These are phyloP conservation scores for Corythaixoides concolor DNA, from an alignment of 2,113 vertebrate genomes.

Conservation along the genomic window DNA sequence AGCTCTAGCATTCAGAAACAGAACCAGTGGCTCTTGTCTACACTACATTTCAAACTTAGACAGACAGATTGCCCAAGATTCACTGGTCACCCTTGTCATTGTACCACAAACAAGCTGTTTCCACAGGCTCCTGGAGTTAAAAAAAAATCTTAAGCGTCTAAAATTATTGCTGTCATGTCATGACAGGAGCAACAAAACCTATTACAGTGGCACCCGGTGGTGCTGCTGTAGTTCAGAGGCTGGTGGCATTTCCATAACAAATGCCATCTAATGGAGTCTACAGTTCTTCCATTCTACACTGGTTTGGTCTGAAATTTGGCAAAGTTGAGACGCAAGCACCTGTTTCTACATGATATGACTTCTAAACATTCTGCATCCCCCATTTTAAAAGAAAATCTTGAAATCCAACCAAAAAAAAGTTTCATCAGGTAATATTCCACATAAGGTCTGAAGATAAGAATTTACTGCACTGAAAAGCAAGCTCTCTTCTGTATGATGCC, in stretches of 20 bases:
- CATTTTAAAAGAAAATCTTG: not conserved
- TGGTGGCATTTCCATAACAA: not conserved
- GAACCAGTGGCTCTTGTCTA: not conserved
- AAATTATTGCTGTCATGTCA: not conserved
- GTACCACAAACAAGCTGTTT: not conserved
- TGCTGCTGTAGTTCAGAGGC: not conserved
- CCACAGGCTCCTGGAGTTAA: not conserved
- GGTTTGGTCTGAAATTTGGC: not conserved
- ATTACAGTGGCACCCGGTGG: not conserved
- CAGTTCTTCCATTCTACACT: not conserved
- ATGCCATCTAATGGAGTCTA: not conserved
- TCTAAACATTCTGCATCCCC: not conserved
- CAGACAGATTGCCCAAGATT: not conserved
- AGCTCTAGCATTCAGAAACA: not conserved
- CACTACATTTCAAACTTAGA: not conserved
- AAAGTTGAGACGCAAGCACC: fast-evolving
- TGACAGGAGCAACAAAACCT: not conserved
- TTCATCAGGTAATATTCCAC: not conserved
- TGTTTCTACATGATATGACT: not conserved
- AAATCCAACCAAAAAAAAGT: not conserved
- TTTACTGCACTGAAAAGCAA: not conserved
- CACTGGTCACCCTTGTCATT: not conserved
- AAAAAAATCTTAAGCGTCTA: not conserved
- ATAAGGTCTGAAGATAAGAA: not conserved
- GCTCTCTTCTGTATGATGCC: not conserved